Evolutionary conservation across 1,140 invertebrate genomes (phyloP), one percentile per base, ranked within the genome.

Genomic region (Drosophila mojavensis): DNA sequence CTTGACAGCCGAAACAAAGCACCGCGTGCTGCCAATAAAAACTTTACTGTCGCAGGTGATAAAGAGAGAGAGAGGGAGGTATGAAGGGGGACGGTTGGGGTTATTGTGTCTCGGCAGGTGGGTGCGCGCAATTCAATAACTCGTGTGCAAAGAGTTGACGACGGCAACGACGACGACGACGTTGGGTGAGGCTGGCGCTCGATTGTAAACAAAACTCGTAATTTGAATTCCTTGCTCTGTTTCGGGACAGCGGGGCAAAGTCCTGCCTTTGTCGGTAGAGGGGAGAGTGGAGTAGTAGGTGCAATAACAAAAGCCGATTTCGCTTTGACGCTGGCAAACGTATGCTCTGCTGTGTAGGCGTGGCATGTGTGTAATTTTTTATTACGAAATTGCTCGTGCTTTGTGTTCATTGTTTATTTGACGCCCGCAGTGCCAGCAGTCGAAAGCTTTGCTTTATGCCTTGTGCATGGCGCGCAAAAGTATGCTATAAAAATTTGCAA

Each of bases 141-240:
- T 74, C 71, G 66, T 62, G 71, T 50, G 71, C 71, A 67, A 73
- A 73, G 70, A 73, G 56, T 68, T 67, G 55, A 13, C 47, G 54
- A 15, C 33, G 24, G 1, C 33, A 5, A 33, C 33, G 33, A 30
- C 3, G 26, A 3, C 30, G 33, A 39, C 13, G 55, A 9, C 17
- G 17, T 17, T 17, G 4, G 45, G 59, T 4, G 45, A 59, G 45
- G 53, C 41, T 39, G 41, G 24, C 36, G 54, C 43, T 70, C 69
- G 74, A 71, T 78, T 78, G 82, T 81, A 85, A 81, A 85, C 81
- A 85, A 78, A 85, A 75, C 81, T 84, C 78, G 70, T 78, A 84
- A 84, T 84, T 84, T 84, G 81, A 84, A 84, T 84, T 85, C 81
- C 84, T 81, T 62, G 60, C 67, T 65, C 62, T 20, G 47, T 30